These are phyloP conservation scores for Oreochromis spilurus DNA, from an alignment of 2,113 vertebrate species.

Conservation along the genomic window DNA sequence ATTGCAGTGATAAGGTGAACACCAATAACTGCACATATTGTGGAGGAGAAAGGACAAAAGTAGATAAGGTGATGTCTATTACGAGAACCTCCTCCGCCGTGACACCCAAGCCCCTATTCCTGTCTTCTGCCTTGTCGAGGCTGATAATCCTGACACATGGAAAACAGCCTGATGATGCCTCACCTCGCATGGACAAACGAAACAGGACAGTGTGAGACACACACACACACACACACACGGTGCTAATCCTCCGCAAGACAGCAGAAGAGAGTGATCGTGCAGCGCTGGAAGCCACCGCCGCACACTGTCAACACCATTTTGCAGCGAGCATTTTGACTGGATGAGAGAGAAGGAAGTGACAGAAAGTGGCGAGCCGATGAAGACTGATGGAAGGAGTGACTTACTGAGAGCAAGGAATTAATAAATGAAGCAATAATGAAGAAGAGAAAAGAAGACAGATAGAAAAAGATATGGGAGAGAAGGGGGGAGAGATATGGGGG, in stretches of 20 bases:
- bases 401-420: not conserved
- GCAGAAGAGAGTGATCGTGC: constrained; percentile 6
- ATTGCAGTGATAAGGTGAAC: not conserved
- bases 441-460: not conserved
- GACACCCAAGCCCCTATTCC: not conserved
- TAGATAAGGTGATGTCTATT: not conserved
- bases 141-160: constrained; percentile 26
- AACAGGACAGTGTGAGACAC: constrained; percentile 13
- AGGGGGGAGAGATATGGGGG: not conserved
- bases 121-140: constrained; percentile 23
- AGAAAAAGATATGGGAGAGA: not conserved
- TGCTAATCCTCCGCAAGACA: constrained; percentile 29
- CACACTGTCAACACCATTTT: constrained; percentile 45
- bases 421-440: constrained; percentile 3
- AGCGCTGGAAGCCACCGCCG: not conserved
- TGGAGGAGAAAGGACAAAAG: not conserved
- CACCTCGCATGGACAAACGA: constrained; percentile 2
- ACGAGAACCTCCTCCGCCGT: not conserved
- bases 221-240: not conserved
- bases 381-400: not conserved
- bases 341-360: constrained; percentile 28
- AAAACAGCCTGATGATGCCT: constrained; percentile 1
- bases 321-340: not conserved
- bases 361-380: not conserved
- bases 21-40: not conserved